These are phyloP conservation scores for Saguinus midas DNA, from an alignment of 2,113 vertebrate genomes.

Conservation along the genomic window DNA sequence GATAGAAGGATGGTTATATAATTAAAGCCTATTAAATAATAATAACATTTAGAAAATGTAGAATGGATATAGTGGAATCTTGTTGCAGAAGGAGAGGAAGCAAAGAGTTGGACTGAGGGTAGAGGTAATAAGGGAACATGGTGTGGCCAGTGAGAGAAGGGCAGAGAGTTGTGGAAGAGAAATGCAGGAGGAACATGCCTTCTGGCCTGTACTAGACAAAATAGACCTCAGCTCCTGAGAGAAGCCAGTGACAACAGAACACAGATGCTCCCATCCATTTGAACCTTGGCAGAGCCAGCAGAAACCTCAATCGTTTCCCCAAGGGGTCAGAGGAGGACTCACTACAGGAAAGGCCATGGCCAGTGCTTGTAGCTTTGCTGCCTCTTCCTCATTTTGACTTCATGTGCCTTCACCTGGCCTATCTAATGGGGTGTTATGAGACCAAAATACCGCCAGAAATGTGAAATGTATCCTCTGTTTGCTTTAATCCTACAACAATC, in stretches of 20 bases:
- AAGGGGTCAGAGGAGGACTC: background rate
- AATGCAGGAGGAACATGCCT: background rate
- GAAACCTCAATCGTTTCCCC: background rate
- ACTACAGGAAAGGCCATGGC: background rate
- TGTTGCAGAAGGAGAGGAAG: background rate
- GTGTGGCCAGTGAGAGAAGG: accelerated
- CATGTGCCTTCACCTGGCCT: background rate
- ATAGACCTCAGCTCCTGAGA: background rate
- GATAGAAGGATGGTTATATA: background rate
- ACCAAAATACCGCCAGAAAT: background rate
- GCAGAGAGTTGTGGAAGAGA: accelerated
- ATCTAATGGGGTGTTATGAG: background rate
- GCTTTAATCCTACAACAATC: background rate
- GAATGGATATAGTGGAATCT: background rate
- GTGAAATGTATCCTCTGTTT: background rate
- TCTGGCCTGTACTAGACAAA: background rate
- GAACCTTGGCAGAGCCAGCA: background rate
- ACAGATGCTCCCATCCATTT: background rate
- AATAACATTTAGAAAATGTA: background rate
- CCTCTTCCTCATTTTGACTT: background rate
- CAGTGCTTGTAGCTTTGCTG: background rate
- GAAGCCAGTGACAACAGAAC: background rate
- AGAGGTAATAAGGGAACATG: background rate
- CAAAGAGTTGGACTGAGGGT: background rate
- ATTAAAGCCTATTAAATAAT: background rate